Conservation (phyloP, 1,140 invertebrate species). For the Sycophila sp. region DNA sequence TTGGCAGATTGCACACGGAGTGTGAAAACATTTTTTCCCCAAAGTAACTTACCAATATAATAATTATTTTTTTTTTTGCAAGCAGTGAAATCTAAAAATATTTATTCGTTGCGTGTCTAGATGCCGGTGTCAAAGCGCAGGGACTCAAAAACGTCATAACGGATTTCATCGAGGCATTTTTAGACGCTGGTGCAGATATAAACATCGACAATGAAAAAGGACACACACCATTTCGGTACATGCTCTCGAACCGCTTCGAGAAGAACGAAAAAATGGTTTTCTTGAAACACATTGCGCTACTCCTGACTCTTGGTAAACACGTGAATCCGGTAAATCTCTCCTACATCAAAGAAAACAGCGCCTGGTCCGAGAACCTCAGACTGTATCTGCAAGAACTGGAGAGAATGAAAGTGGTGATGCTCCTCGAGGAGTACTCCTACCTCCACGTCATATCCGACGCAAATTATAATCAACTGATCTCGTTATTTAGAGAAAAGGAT, state of each 20-base stretch:
- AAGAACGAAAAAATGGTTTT: not conserved
- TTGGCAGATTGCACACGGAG: no score
- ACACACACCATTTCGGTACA: not conserved
- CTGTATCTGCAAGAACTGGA: not conserved
- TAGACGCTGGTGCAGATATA: not conserved
- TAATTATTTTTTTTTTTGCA: no score
- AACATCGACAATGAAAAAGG: conserved; percentile 2
- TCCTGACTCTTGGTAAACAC: not conserved
- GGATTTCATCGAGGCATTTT: no score
- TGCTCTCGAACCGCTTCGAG: not conserved
- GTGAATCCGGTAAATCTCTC: not conserved
- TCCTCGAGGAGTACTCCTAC: not conserved
- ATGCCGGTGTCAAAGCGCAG: no score
- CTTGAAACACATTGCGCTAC: not conserved
- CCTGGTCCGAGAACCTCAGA: not conserved
- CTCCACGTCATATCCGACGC: no score
- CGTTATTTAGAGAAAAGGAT: no score
- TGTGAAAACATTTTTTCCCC: no score
- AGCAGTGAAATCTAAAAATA: no score
- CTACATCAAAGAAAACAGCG: not conserved
- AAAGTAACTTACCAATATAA: no score
- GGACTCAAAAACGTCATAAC: no score
- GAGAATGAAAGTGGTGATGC: not conserved
- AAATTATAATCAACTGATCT: no score
- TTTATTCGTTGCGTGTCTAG: no score